phyloP scores from a whole-genome alignment of 2,113 vertebrate species.

The Cathartes aura region DNA sequence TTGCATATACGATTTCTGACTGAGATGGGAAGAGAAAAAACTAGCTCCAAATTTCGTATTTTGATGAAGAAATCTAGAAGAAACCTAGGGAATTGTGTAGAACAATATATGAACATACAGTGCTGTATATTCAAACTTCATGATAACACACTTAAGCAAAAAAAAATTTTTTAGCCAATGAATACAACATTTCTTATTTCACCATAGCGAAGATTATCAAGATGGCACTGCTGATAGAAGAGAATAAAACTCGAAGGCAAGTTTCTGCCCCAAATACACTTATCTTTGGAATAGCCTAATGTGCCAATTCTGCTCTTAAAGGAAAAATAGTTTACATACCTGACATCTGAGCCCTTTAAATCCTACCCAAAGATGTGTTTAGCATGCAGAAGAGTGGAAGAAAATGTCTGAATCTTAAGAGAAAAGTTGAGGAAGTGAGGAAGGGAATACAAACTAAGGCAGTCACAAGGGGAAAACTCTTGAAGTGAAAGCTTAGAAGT shows the following conservation, averaged over 20 bases:
- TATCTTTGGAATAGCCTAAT: background rate
- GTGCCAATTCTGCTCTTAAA: background rate
- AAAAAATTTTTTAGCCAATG: background rate
- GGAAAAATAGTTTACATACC: slow-evolving; percentile 10
- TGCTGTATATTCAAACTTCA: background rate
- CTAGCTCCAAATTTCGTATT: background rate
- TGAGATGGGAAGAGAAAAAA: background rate
- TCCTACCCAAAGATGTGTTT: background rate
- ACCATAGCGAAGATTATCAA: background rate
- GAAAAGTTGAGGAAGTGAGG: background rate
- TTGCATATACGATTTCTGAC: background rate
- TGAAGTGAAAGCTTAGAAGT: background rate
- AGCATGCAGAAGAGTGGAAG: background rate
- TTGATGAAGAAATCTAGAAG: background rate
- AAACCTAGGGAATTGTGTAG: background rate
- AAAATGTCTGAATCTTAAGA: background rate
- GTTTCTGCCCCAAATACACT: background rate
- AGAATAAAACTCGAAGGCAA: background rate
- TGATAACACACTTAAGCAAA: background rate
- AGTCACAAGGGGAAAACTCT: background rate
- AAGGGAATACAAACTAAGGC: slow-evolving; percentile 15
- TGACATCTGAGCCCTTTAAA: slow-evolving; percentile 19
- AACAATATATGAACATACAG: background rate
- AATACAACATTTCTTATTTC: background rate
- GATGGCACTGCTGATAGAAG: background rate